These are phyloP conservation scores for Callorhinus ursinus DNA, from an alignment of 2,113 vertebrate genomes.

Conservation along the genomic window DNA sequence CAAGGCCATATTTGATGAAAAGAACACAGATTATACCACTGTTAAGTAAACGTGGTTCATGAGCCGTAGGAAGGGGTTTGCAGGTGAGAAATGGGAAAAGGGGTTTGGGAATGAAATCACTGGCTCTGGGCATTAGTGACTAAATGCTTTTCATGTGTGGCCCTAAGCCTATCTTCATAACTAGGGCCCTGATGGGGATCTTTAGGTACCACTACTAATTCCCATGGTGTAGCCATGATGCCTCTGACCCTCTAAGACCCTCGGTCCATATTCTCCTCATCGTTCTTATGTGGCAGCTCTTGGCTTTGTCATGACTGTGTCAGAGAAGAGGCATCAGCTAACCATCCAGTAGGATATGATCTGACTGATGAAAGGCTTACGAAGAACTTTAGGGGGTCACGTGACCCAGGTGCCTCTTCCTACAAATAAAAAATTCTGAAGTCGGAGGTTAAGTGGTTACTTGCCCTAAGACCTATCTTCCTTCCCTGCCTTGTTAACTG, in stretches of 20 bases:
- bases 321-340: not conserved
- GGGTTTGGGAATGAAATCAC: fast-evolving
- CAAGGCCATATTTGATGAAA: not conserved
- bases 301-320: not conserved
- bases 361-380: not conserved
- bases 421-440: not conserved
- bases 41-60: not conserved
- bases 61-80: not conserved
- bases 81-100: not conserved
- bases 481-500: not conserved
- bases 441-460: fast-evolving
- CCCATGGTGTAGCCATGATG: too few relatives aligned
- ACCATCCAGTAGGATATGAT: not conserved
- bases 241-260: not conserved
- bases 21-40: not conserved
- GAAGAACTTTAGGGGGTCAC: not conserved
- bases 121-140: not conserved
- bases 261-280: not conserved
- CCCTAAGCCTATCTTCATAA: not conserved
- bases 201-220: not conserved
- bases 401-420: not conserved
- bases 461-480: not conserved
- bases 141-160: fast-evolving
- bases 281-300: not conserved
- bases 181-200: not conserved